Conservation (phyloP, 2,888 invertebrate genomes). For the Watsonalla cultraria region DNA sequence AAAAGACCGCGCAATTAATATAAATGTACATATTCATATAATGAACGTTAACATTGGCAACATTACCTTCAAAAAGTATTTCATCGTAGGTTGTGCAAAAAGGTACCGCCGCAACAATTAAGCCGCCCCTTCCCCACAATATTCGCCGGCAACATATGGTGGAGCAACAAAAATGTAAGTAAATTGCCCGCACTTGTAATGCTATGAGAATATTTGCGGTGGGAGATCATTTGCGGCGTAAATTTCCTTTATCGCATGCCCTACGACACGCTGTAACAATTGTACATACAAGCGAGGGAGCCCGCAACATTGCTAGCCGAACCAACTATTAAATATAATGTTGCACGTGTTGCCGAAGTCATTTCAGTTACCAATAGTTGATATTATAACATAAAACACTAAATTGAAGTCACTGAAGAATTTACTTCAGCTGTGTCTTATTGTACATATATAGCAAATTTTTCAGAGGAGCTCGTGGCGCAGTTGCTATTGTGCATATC, state of each 20-base stretch:
- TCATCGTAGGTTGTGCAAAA: constrained; percentile 33
- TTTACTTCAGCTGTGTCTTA: too few relatives aligned
- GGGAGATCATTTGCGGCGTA: constrained; percentile 16
- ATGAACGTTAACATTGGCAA: constrained; percentile 13
- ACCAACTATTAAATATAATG: not conserved
- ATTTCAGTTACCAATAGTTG: not conserved
- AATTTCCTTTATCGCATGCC: constrained; percentile 18
- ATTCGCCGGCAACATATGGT: constrained; percentile 33
- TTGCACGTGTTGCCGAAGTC: not conserved
- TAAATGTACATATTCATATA: not conserved
- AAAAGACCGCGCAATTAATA: too few relatives aligned
- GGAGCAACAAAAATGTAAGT: constrained; percentile 30
- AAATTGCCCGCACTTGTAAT: constrained; percentile 22
- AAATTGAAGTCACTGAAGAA: too few relatives aligned
- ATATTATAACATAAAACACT: too few relatives aligned
- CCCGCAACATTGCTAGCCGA: not conserved
- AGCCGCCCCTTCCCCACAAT: constrained; percentile 21
- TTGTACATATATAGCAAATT: too few relatives aligned
- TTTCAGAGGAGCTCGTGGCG: too few relatives aligned
- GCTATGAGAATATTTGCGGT: constrained; percentile 23
- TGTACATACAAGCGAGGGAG: not conserved
- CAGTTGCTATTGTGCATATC: too few relatives aligned
- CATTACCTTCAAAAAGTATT: constrained; percentile 33
- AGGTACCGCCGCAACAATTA: constrained; percentile 41
- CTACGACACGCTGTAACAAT: not conserved